Evolutionary conservation across 2,113 vertebrate genomes (phyloP), one percentile per base, ranked within the genome.

Genomic region (Chascanopsetta lugubris): DNA sequence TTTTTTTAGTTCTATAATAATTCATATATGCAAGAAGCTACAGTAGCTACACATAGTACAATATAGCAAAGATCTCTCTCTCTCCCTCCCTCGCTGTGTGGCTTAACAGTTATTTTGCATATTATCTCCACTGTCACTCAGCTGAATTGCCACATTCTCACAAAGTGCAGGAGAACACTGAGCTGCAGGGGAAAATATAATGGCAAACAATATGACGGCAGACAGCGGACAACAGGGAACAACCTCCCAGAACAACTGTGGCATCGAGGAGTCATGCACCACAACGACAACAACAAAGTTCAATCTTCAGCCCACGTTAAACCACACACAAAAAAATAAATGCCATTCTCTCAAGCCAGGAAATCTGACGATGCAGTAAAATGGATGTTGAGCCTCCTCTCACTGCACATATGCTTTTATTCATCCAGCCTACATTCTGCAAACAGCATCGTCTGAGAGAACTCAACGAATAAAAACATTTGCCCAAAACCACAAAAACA

Each of bases 31-130:
- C 7, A 6, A n/a, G 40, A n/a, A n/a, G n/a, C n/a, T n/a, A n/a
- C n/a, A n/a, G n/a, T n/a, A n/a, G n/a, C n/a, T n/a, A n/a, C n/a
- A n/a, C n/a, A n/a, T n/a, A n/a, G n/a, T n/a, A n/a, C n/a, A n/a
- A n/a, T n/a, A n/a, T n/a, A n/a, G n/a, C n/a, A n/a, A n/a, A n/a
- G n/a, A n/a, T n/a, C n/a, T n/a, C n/a, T 18, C 4, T 17, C 1
- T 42, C 5, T 18, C 5, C 38, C 40, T n/a, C 17, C 38, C 26
- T 66, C 46, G 32, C 49, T 61, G 49, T 67, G 79, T 75, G 59
- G 73, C 64, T 84, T 70, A 85, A 66, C 56, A 77, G 61, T 72
- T 55, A 66, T 56, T 61, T 55, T 75, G 68, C 73, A 75, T 73
- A 75, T 76, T 73, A 68, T 72, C 67, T 59, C 45, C 7, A 30